These are phyloP conservation scores for Cryptomyrus ogoouensis DNA, from an alignment of 2,113 vertebrate species.

Conservation along the genomic window DNA sequence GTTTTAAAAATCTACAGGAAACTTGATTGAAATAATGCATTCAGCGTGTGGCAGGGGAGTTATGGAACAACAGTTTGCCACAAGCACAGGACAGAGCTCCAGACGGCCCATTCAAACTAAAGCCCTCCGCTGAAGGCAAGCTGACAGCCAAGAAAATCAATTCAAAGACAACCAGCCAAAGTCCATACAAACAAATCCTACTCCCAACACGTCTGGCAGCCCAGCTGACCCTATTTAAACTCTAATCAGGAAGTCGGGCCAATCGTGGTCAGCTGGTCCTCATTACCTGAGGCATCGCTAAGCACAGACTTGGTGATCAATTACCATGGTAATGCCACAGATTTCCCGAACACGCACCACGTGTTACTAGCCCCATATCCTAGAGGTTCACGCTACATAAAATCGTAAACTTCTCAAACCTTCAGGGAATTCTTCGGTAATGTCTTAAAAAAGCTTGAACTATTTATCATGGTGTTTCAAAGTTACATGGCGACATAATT, in stretches of 20 bases:
- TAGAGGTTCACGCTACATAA: background rate
- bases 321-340: background rate
- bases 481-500: background rate
- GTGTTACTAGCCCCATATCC: background rate
- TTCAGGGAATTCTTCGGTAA: background rate
- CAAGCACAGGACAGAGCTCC: background rate
- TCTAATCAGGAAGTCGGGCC: background rate
- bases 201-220: background rate
- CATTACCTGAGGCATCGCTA: background rate
- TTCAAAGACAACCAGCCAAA: background rate
- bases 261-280: background rate
- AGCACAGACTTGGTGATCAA: background rate
- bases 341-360: background rate
- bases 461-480: background rate
- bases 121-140: background rate
- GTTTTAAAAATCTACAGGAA: background rate
- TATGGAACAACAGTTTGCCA: background rate
- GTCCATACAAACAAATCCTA: background rate
- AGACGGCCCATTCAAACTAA: background rate
- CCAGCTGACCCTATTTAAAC: background rate
- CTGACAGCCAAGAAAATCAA: background rate
- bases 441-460: background rate
- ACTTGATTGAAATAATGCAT: background rate
- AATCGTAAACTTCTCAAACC: background rate
- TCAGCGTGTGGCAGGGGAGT: background rate